Base-by-base conservation (phyloP, 1,140 invertebrate species). In the Drosophila littoralis region DNA sequence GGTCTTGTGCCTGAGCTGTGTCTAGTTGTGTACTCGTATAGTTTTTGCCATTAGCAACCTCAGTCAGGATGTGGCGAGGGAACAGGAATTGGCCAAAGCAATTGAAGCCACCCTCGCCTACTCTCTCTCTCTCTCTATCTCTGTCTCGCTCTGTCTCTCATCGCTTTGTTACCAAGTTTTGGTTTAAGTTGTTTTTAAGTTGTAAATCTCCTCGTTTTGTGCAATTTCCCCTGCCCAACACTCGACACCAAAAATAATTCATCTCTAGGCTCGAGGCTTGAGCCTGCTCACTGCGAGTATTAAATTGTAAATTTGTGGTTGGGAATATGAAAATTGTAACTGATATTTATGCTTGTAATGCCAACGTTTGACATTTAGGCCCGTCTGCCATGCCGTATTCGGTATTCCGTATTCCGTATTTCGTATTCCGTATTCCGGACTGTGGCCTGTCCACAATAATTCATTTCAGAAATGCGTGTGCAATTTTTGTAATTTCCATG, bases 161-260 rank as follows among this genome's bases (percentile, higher is more conserved):
- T 28, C 51, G 43, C 59, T 75, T 86, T 89, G 83, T 86, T 86
- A 77, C 63, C 72, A 89, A 89, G 79, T 86, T 89, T 83, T 77
- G 73, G 84, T 80, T 89, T 89, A 88, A 88, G 84, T 88, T 88
- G 84, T 88, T 88, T 88, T 88, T 89, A 89, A 88, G 84, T 89
- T 88, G 84, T 88, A 88, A 88, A 89, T 88, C 84, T 84, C 77
- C 76, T 68, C 80, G 82, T 72, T 76, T 46, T 82, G 76, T 85
- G 81, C 83, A 79, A 79, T 71, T 88, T 57, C 50, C 17, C 48
- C 59, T 12, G 15, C 35, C 42, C 58, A 28, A 2, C 33, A 15
- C 32, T 50, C 43, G 32, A 22, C 32, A 60, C 22, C 42, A 54
- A 70, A 59, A 51, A 32, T 15, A 12, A 66, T 38, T 43, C 32